Conservation (phyloP, 2,888 invertebrate genomes). For the Mellilla xanthometata region DNA sequence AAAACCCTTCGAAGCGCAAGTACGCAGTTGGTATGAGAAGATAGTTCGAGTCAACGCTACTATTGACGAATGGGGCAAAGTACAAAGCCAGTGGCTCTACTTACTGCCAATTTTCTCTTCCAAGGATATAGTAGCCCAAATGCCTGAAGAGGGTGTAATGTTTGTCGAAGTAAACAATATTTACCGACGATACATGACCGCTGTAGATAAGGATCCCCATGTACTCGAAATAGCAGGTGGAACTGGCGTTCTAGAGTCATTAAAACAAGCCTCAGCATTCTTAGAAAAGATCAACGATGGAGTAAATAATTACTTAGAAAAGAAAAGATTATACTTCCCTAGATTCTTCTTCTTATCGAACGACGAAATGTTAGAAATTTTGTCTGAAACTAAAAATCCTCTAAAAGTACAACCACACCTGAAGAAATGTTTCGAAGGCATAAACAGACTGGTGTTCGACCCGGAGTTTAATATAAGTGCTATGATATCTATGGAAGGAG, state of each 20-base stretch:
- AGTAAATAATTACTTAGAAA: constrained; percentile 91
- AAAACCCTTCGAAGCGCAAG: constrained; percentile 89
- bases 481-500: constrained; percentile 90
- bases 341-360: constrained; percentile 96
- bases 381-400: constrained; percentile 95
- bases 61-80: constrained; percentile 93
- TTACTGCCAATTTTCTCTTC: constrained; percentile 94
- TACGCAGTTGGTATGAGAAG: constrained; percentile 89
- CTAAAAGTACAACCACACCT: constrained; percentile 92
- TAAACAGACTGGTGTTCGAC: constrained; percentile 88
- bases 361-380: constrained; percentile 94
- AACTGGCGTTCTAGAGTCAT: constrained; percentile 86
- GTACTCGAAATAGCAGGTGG: constrained; percentile 86
- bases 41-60: constrained; percentile 86
- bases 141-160: constrained; percentile 92
- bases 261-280: constrained; percentile 85
- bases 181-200: constrained; percentile 86
- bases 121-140: constrained; percentile 92
- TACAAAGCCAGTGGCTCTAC: constrained; percentile 94
- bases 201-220: constrained; percentile 84
- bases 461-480: constrained; percentile 87
- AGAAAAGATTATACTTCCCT: constrained; percentile 91
- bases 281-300: constrained; percentile 93
- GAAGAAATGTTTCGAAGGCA: constrained; percentile 94
- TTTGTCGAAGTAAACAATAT: constrained; percentile 88